phyloP scores from a whole-genome alignment of 2,888 invertebrate genomes.

The Acanthoscelides obtectus region DNA sequence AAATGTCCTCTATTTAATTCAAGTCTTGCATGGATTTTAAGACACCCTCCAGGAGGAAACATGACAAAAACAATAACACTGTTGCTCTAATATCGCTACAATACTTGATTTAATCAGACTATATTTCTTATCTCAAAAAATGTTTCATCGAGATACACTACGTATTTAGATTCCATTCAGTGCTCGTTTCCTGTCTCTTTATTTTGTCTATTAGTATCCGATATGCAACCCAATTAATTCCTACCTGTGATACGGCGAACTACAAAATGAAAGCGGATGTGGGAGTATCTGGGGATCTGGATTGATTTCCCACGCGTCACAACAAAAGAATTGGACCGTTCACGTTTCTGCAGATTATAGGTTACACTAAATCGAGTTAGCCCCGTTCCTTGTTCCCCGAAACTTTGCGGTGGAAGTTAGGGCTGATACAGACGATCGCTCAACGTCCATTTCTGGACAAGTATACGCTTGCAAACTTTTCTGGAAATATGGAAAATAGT shows the following conservation, averaged over 20 bases:
- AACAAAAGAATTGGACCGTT: not conserved
- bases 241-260: not conserved
- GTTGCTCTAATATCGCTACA: too few relatives aligned
- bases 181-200: too few relatives aligned
- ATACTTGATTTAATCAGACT: too few relatives aligned
- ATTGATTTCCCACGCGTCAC: not conserved
- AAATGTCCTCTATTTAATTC: too few relatives aligned
- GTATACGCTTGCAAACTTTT: too few relatives aligned
- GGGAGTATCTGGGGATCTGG: not conserved
- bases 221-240: not conserved
- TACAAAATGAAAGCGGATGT: not conserved
- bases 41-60: too few relatives aligned
- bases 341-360: not conserved
- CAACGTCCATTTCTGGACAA: not conserved
- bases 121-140: too few relatives aligned
- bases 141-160: too few relatives aligned
- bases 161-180: too few relatives aligned
- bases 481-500: too few relatives aligned
- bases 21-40: too few relatives aligned
- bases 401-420: not conserved
- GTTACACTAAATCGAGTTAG: not conserved
- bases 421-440: not conserved
- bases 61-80: too few relatives aligned
- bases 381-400: not conserved
- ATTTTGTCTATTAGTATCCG: not conserved